Evolutionary conservation across 2,797 vertebrate genomes (phyloP).

Genomic region (Vultur gryphus): DNA sequence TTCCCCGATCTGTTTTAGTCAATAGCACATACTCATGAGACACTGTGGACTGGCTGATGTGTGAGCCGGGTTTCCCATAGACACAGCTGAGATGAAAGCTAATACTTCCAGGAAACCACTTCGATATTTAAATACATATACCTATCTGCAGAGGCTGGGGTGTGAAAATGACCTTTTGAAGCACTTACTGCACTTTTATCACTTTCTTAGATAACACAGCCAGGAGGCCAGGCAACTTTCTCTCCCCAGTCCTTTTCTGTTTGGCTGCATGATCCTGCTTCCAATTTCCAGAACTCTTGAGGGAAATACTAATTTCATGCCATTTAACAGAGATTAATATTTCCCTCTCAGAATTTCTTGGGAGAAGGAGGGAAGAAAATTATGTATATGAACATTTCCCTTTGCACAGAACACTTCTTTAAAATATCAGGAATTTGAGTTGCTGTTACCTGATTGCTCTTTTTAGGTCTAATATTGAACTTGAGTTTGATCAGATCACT

Average conservation of each 20-base stretch:
- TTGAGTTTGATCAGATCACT: not conserved
- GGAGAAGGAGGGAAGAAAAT: not conserved
- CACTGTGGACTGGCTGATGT: accelerated
- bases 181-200: not conserved
- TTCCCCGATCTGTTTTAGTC: accelerated
- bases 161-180: not conserved
- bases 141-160: not conserved
- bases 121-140: not conserved
- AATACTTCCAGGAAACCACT: not conserved
- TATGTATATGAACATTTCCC: not conserved
- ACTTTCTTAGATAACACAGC: not conserved
- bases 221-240: not conserved
- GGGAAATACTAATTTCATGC: not conserved
- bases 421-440: not conserved
- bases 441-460: accelerated
- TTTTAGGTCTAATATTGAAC: accelerated
- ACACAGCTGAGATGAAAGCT: not conserved
- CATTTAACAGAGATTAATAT: not conserved
- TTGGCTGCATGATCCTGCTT: not conserved
- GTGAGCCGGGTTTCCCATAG: not conserved
- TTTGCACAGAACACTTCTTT: not conserved
- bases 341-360: not conserved
- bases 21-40: accelerated
- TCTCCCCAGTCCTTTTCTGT: not conserved
- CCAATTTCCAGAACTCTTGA: not conserved